Base-by-base conservation (phyloP, 2,888 invertebrate genomes). In the Andricus curvator region DNA sequence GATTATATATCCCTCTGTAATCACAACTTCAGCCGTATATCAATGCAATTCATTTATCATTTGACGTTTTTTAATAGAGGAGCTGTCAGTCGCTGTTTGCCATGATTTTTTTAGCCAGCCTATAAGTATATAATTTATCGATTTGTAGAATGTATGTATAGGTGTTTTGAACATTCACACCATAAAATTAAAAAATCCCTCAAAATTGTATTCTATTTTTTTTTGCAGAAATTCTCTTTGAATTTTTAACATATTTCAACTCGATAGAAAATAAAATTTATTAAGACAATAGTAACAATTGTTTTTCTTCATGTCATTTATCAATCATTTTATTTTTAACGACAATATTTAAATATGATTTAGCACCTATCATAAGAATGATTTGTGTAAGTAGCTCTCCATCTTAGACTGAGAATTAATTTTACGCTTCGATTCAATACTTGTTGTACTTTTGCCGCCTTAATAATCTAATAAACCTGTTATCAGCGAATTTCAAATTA, bases 241-340 rank as follows among this genome's bases (percentile, higher is more conserved):
- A 17, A 48, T 48, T 17, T 48, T 48, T 6, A 4, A 17, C 4
- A 48, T n/a, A 9, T 56, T n/a, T 51, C 20, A 20, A 56, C 8
- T 56, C 1, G 9, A 11, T n/a, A 56, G 17, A 1, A 56, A n/a
- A 20, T n/a, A n/a, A n/a, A 9, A 56, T 56, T n/a, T 11, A 56
- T 11, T 20, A n/a, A 11, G n/a, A n/a, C n/a, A 20, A 51, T 8
- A 51, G 48, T 5, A 48, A 48, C 5, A 48, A 44, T 17, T 48
- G 48, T 56, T 56, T 56, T 56, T 9, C 56, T 11, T 11, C 9
- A 2, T 56, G n/a, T n/a, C n/a, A n/a, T n/a, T 56, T 56, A n/a
- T 56, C 56, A 56, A 56, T 56, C 56, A 56, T 56, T 56, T 56
- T n/a, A n/a, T n/a, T 56, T n/a, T n/a, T 11, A 56, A 56, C 56